These are phyloP conservation scores for Pelodiscus sinensis DNA, from an alignment of 2,113 vertebrate species.

Conservation along the genomic window DNA sequence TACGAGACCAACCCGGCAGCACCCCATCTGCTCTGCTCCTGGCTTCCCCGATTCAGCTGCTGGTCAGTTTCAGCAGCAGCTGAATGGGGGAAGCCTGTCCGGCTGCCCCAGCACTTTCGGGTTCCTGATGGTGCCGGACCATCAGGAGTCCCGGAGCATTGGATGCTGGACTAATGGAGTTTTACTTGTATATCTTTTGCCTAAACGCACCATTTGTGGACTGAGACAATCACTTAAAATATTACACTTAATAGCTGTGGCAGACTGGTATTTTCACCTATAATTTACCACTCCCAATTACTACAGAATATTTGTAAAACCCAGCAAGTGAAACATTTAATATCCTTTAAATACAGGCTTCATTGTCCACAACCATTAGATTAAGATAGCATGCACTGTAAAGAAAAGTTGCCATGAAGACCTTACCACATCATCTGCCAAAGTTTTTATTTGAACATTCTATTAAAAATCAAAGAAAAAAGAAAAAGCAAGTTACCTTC, in stretches of 20 bases:
- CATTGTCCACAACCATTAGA: slow-evolving; percentile 71
- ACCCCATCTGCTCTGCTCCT: no score
- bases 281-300: background rate
- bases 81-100: no score
- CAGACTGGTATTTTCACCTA: background rate
- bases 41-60: no score
- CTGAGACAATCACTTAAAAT: background rate
- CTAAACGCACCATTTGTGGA: background rate
- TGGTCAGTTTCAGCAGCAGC: no score
- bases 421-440: slow-evolving; percentile 99
- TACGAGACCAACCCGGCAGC: no score
- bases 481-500: slow-evolving; percentile 79
- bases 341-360: slow-evolving; percentile 64
- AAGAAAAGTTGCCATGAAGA: slow-evolving; percentile 75
- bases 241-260: background rate
- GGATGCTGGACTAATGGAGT: no score
- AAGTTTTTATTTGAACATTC: slow-evolving; percentile 99
- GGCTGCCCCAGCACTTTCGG: no score
- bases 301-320: background rate
- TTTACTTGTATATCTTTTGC: background rate
- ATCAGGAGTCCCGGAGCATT: no score
- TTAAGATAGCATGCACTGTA: slow-evolving; percentile 77
- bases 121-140: no score
- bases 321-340: background rate
- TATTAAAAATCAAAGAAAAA: slow-evolving; percentile 90